Evolutionary conservation across 1,140 invertebrate genomes (phyloP), one percentile per base, ranked within the genome.

Genomic region (Pseudobourletiella spinata): DNA sequence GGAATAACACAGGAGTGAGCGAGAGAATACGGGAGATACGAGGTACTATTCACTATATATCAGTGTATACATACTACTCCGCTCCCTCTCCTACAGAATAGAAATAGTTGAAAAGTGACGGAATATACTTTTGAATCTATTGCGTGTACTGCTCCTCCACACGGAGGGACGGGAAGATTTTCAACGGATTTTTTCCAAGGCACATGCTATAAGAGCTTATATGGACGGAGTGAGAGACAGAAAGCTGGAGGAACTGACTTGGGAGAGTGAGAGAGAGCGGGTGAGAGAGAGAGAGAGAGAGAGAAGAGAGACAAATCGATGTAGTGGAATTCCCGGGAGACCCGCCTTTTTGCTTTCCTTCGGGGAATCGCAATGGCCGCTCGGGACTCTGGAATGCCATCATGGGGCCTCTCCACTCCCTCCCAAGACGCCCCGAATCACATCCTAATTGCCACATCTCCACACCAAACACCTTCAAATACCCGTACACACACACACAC

Each of bases 341-440:
- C 44, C 32, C 64, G 64, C 62, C 68, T 69, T 69, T 64, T 62
- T 65, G 58, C 61, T 66, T 69, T 69, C 64, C 68, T 69, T 69
- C 68, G 68, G 68, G 68, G 68, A 69, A 65, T 66, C 62, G 65
- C 64, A 69, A 69, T 69, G 68, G 68, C 68, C 68, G 68, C 68
- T 66, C 68, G 68, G 68, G 68, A 69, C 48, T 69, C 43, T 43
- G 57, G 64, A 69, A 69, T 69, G 64, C 68, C 68, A 69, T 64
- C 64, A 65, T 66, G 64, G 64, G 66, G 63, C 63, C 60, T 62
- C 64, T 68, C 57, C 54, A 55, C 44, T 39, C 39, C 57, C 48
- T 59, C 59, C 51, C 65, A 63, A 63, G 65, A 66, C 51, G 57
- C 30, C 59, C 55, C 55, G 57, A 66, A 62, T 62, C 54, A 66